Evolutionary conservation across 2,113 vertebrate species (phyloP).

Genomic region (Laticauda colubrina): DNA sequence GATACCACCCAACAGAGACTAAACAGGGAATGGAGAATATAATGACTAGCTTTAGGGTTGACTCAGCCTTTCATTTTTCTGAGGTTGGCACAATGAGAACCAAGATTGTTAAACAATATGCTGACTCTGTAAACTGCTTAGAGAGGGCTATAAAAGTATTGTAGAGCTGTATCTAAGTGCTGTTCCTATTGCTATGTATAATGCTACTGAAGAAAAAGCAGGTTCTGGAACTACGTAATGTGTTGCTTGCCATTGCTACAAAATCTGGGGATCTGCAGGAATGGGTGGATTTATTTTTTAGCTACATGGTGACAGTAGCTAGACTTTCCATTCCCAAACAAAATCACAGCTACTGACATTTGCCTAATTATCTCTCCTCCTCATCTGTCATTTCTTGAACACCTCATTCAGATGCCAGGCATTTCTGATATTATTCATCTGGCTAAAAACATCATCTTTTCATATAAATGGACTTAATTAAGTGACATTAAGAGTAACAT

Average conservation of each 20-base stretch:
- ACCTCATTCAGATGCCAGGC: conserved; percentile 80
- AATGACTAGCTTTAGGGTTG: not conserved
- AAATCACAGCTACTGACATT: conserved; percentile 71
- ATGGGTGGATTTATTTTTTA: conserved; percentile 50
- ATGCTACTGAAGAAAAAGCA: conserved; percentile 34
- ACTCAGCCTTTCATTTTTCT: not conserved
- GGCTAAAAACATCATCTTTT: conserved; percentile 77
- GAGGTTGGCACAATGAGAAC: not conserved
- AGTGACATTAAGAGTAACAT: conserved; percentile 39
- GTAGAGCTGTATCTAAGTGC: not conserved
- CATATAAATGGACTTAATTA: conserved; percentile 79
- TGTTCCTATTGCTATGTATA: not conserved
- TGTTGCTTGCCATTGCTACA: not conserved
- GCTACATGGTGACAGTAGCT: conserved; percentile 48
- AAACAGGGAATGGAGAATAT: conserved; percentile 26
- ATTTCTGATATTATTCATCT: conserved; percentile 83
- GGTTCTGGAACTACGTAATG: conserved; percentile 1
- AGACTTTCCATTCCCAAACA: conserved; percentile 67
- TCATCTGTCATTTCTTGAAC: conserved; percentile 77
- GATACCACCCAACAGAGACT: conserved; percentile 24
- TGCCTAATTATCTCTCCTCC: conserved; percentile 79
- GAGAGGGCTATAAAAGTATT: not conserved
- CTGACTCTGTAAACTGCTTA: not conserved
- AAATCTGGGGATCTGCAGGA: conserved; percentile 37
- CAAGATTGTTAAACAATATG: not conserved